phyloP scores from a whole-genome alignment of 2,888 invertebrate species.

The Venustoraphidia nigricollis region DNA sequence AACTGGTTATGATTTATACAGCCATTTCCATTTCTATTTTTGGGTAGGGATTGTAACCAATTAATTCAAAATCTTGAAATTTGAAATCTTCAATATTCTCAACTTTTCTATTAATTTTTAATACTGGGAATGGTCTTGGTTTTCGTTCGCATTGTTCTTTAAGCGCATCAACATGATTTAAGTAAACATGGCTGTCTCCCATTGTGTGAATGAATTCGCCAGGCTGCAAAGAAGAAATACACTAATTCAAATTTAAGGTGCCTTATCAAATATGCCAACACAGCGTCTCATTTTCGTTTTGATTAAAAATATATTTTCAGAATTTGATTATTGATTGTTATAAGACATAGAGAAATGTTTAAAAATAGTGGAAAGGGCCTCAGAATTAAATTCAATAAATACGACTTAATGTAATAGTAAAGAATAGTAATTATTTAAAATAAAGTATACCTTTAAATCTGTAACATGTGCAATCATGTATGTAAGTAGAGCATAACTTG shows the following conservation, averaged over 20 bases:
- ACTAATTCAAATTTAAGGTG: not conserved
- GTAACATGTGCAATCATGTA: conserved; percentile 94
- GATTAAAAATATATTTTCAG: not conserved
- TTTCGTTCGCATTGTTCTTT: conserved; percentile 61
- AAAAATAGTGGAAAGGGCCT: too few relatives aligned
- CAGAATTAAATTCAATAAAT: too few relatives aligned
- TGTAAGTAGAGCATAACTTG: conserved; percentile 86
- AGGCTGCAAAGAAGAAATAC: conserved; percentile 37
- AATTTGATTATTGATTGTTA: not conserved
- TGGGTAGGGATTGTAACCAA: conserved; percentile 74
- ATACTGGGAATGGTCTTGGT: conserved; percentile 69
- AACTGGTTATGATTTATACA: conserved; percentile 38
- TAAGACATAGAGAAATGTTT: too few relatives aligned
- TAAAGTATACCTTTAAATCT: conserved; percentile 52
- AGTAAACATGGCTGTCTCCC: conserved; percentile 91
- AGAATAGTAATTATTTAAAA: too few relatives aligned
- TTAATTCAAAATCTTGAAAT: conserved; percentile 71
- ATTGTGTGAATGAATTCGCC: conserved; percentile 89
- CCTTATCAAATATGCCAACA: not conserved
- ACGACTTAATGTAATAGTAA: too few relatives aligned
- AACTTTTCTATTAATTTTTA: conserved; percentile 60
- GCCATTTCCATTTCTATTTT: conserved; percentile 92
- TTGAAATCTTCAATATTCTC: conserved; percentile 73
- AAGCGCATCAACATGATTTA: conserved; percentile 75
- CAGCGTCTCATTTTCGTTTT: conserved; percentile 1